Percentiles rank a stretch among this genome's conserved stretches.
These are phyloP conservation scores for Drosophila trichaetosa DNA, from an alignment of 2,888 invertebrate genomes.

Conservation along the genomic window DNA sequence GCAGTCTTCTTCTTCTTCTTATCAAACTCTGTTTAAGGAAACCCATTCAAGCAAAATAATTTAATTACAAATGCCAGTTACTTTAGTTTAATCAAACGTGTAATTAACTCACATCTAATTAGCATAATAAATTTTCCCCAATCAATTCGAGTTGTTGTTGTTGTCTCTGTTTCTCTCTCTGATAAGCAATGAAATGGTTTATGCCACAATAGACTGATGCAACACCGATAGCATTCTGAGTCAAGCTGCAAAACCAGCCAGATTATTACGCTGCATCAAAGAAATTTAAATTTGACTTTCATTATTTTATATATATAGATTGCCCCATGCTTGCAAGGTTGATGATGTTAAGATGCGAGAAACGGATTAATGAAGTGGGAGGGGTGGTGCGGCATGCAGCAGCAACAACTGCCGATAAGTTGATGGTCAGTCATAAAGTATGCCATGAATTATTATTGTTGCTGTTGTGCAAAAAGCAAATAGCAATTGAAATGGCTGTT, in stretches of 20 bases:
- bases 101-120: constrained; percentile 15
- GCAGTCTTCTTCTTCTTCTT: constrained; percentile 23
- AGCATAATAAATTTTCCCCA: neutral
- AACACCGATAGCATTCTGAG: constrained; percentile 9
- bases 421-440: constrained; percentile 72
- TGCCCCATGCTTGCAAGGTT: neutral
- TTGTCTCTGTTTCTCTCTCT: constrained; percentile 5
- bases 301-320: constrained; percentile 61
- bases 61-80: constrained; percentile 1
- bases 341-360: constrained; percentile 4
- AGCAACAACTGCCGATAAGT: constrained; percentile 62
- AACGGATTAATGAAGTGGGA: constrained; percentile 3
- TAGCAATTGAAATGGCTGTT: constrained; percentile 45
- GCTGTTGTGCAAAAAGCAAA: constrained; percentile 42
- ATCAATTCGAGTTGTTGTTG: neutral
- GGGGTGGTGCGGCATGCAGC: neutral
- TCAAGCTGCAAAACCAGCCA: neutral
- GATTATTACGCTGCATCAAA: constrained; percentile 43
- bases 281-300: constrained; percentile 73
- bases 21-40: neutral
- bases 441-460: constrained; percentile 69
- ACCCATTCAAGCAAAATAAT: constrained; percentile 10
- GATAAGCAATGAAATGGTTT: constrained; percentile 18
- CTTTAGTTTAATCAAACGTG: neutral
- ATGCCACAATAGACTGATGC: constrained; percentile 26